Evolutionary conservation across 1,140 invertebrate species (phyloP), one percentile per base, ranked within the genome.

Genomic region (Rhagoletis zephyria): DNA sequence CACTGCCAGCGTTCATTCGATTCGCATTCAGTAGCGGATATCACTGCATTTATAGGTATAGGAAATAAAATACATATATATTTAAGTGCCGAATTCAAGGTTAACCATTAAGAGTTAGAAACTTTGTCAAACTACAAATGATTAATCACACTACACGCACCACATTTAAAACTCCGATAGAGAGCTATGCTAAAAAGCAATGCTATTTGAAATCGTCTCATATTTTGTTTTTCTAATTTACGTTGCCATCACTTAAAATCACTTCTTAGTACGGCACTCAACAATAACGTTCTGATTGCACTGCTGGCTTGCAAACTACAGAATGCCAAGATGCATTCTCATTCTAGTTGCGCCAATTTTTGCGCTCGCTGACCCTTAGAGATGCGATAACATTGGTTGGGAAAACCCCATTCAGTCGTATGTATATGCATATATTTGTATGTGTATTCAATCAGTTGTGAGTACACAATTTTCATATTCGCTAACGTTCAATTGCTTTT

Each of bases 1-100:
- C 91, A 92, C 85, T 90, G 88, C 85, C 85, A 86, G 30, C 42
- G 19, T 16, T 59, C 81, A n/a, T 48, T 74, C 14, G 40, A 12
- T 45, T 9, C 40, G 42, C 67, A 74, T 5, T 12, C 5, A 10
- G 40, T 48, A 5, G 14, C 42, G 10, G 40, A 6, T 10, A n/a
- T 10, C 42, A 10, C 67, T 45, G 42, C 45, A 30, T 30, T 30
- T 30, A 30, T 48, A 10, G 5, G 51, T 56, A 74, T 16, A 74
- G 4, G 6, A 12, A 63, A n/a, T n/a, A 48, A 74, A 74, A 5
- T 4, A 74, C n/a, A 45, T 6, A 74, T 45, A 40, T 10, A 2
- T 65, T 56, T 56, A 1, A 56, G 10, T 56, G 51, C 1, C 30
- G 30, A 30, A 30, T 30, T 30, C 30, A 30, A 30, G 30, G 30